These are phyloP conservation scores for Megalonaias nervosa DNA, from an alignment of 1,140 invertebrate genomes.

Conservation along the genomic window DNA sequence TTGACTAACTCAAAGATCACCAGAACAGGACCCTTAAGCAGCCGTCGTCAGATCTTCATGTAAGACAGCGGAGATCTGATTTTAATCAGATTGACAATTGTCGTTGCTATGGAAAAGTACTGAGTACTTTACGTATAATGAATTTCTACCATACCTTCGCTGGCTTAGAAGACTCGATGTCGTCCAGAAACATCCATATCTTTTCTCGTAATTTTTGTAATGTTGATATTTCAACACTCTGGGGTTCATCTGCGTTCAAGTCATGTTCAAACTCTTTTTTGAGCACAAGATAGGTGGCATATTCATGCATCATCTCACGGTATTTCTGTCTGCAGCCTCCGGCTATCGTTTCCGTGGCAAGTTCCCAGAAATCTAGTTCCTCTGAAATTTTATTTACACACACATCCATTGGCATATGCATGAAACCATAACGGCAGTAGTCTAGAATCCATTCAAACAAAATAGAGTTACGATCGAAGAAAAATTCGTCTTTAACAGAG, in stretches of 20 bases:
- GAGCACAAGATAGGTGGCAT: constrained; percentile 19
- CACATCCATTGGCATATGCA: constrained; percentile 97
- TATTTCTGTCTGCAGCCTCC: constrained; percentile 30
- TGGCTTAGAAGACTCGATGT: constrained; percentile 16
- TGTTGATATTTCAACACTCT: not conserved
- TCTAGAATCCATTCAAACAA: constrained; percentile 96
- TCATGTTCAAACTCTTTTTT: constrained; percentile 23
- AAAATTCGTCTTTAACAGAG: constrained; percentile 64
- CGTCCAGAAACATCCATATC: constrained; percentile 27
- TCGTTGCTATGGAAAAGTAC: not conserved
- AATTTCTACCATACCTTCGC: constrained; percentile 16
- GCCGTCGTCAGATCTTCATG: too few relatives aligned
- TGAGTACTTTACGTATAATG: not conserved
- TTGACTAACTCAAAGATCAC: too few relatives aligned
- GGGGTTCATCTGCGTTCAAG: not conserved
- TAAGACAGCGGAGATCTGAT: too few relatives aligned
- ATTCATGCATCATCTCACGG: constrained; percentile 20
- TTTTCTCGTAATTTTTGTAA: constrained; percentile 10
- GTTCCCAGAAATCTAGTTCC: constrained; percentile 25
- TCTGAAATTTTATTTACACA: constrained; percentile 65
- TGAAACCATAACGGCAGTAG: constrained; percentile 94
- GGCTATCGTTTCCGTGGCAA: constrained; percentile 19
- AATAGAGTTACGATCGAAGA: constrained; percentile 96
- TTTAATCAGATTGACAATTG: too few relatives aligned
- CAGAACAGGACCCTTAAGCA: too few relatives aligned